Evolutionary conservation across 2,888 invertebrate genomes (phyloP), one percentile per base, ranked within the genome.

Genomic region (Acleris holmiana): DNA sequence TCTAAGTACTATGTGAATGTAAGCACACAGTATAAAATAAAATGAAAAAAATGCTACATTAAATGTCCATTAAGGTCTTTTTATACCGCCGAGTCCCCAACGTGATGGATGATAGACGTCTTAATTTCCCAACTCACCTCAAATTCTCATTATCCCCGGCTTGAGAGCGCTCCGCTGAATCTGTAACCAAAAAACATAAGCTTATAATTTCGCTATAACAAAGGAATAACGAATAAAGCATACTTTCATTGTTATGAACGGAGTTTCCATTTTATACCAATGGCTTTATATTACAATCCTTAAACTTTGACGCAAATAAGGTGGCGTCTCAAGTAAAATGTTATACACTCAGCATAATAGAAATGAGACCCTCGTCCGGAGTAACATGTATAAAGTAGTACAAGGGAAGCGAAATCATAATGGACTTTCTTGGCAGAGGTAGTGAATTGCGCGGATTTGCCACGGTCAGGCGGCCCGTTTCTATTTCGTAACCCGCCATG

Each of bases 81-180:
- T 66, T 68, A 29, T 59, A 46, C 46, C 54, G 19, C 46, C 66
- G 68, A 44, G 67, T 60, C 59, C 54, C 61, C 58, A 51, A 23
- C 60, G 60, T 71, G 69, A 70, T 69, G 67, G 69, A 72, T 72
- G 73, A 71, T 73, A 69, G 72, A 73, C 67, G 67, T 67, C 65
- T 71, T 75, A 75, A 75, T 77, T 77, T 74, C 71, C 69, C 70
- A 61, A 77, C 86, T 83, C 73, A 89, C 89, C 88, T 90, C 86
- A 89, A 88, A 85, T 85, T 72, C 76, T 80, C 77, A 78, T 76
- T 77, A 76, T 72, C 66, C 72, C 71, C 67, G 74, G 69, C 67
- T 75, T 69, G 68, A 71, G 67, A 63, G 66, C 67, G 67, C 70
- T 74, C 73, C 73, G 72, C 63, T 69, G 66, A 71, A 83, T 84